Evolutionary conservation across 2,888 invertebrate genomes (phyloP).

Genomic region (Parascotia fuliginaria): DNA sequence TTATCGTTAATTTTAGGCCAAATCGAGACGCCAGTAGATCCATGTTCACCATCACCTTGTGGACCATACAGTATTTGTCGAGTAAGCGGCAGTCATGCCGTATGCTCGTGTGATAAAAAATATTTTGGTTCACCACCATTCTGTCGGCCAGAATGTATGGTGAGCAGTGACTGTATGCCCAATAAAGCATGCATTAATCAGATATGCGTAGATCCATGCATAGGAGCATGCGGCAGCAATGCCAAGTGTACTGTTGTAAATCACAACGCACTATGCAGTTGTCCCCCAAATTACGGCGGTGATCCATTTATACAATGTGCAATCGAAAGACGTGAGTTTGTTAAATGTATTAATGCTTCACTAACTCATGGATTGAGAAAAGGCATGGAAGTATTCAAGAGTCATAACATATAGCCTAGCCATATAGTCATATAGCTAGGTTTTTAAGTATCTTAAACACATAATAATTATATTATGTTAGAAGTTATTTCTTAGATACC

Average conservation of each 20-base stretch:
- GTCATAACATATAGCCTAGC: no score
- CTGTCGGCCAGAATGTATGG: slow-evolving; percentile 93
- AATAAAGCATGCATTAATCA: slow-evolving; percentile 92
- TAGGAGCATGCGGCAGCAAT: slow-evolving; percentile 92
- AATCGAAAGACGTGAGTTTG: slow-evolving; percentile 88
- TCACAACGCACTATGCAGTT: slow-evolving; percentile 94
- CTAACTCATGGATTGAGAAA: not conserved
- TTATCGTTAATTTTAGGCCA: slow-evolving; percentile 61
- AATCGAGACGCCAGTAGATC: slow-evolving; percentile 76
- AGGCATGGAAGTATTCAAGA: not conserved
- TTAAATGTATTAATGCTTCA: not conserved
- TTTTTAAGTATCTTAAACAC: no score
- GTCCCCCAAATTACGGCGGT: slow-evolving; percentile 90
- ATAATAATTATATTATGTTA: no score
- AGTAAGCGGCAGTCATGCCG: slow-evolving; percentile 89
- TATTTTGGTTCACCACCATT: slow-evolving; percentile 92
- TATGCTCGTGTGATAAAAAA: slow-evolving; percentile 92
- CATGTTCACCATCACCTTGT: slow-evolving; percentile 89
- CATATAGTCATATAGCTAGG: no score
- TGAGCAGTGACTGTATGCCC: slow-evolving; percentile 93
- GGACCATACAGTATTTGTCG: slow-evolving; percentile 93
- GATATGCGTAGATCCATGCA: slow-evolving; percentile 93
- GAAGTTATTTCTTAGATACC: no score
- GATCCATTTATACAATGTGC: slow-evolving; percentile 93
- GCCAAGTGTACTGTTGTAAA: slow-evolving; percentile 93